These are phyloP conservation scores for Neosilurus hyrtlii DNA, from an alignment of 2,797 vertebrate genomes.

Conservation along the genomic window DNA sequence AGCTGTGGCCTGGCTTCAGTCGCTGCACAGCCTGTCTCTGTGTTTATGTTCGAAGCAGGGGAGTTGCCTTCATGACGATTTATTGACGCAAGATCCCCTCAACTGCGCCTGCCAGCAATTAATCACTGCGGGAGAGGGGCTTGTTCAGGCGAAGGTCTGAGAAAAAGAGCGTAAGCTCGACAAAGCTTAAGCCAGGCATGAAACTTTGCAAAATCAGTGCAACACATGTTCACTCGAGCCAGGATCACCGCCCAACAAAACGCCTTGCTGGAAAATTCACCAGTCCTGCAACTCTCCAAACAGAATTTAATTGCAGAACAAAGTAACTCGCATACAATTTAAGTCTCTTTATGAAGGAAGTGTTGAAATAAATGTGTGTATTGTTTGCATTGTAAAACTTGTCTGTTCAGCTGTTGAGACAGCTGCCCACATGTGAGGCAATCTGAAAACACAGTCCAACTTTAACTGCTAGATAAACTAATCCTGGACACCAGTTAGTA, in stretches of 20 bases:
- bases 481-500: conserved; percentile 17
- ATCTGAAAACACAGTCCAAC: conserved; percentile 18
- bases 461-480: conserved; percentile 8
- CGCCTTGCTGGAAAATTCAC: conserved; percentile 20
- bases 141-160: conserved; percentile 55
- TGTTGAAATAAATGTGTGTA: neutral
- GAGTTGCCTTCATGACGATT: conserved; percentile 69
- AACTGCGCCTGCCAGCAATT: conserved; percentile 68
- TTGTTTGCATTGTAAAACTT: neutral
- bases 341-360: neutral
- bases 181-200: conserved; percentile 63
- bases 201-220: conserved; percentile 68
- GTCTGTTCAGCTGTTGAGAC: conserved; percentile 24
- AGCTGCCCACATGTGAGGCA: conserved; percentile 27
- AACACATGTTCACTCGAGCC: conserved; percentile 65
- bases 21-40: conserved; percentile 62
- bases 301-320: neutral
- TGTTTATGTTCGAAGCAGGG: conserved; percentile 70
- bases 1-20: conserved; percentile 61
- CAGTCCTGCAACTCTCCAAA: neutral
- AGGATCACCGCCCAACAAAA: conserved; percentile 65
- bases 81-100: conserved; percentile 71
- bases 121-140: conserved; percentile 61
- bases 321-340: neutral
- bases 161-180: conserved; percentile 44